Evolutionary conservation across 2,797 vertebrate species (phyloP), one percentile per base, ranked within the genome.

Genomic region (Epinephelus awoara): DNA sequence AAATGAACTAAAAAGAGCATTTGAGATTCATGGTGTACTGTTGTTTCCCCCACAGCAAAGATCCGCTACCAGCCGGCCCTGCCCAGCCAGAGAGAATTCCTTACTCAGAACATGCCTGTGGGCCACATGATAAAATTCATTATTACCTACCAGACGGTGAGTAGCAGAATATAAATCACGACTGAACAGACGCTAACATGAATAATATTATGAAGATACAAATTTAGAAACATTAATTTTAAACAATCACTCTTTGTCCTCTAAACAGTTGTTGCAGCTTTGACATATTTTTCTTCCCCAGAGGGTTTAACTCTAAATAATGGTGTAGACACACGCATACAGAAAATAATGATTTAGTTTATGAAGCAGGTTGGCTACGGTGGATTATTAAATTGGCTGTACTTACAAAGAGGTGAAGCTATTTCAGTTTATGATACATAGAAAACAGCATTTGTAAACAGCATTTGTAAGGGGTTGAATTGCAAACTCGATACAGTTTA

Each of bases 91-190:
- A 93, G 94, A 54, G 87, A 89, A 65, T 91, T 64, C 63, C 95
- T 96, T 5, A 91, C 89, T n/a, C 94, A 94, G 86, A 93, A 88
- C 85, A 95, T 95, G 91, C 94, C 93, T 11, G 71, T 94, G 63
- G 95, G 95, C 46, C 93, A 96, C 86, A 74, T 95, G 85, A 93
- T 92, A 7, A 96, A 96, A 87, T 96, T 95, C 81, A 92, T 96
- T 59, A 80, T 96, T 75, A 96, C 94, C n/a, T 96, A 95, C 85
- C 86, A 89, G 34, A 94, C 84, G 50, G 95, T 96, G 83, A 95
- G 95, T 94, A 71, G 67, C 70, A 67, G 3, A 47, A 56, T 7
- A 66, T 54, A 19, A 67, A 67, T 62, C 56, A 29, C 42, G 49
- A 13, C 0, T 63, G 27, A 64, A 62, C 42, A 47, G 14, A 61